Evolutionary conservation across 2,888 invertebrate genomes (phyloP).

Genomic region (Achlya flavicornis): DNA sequence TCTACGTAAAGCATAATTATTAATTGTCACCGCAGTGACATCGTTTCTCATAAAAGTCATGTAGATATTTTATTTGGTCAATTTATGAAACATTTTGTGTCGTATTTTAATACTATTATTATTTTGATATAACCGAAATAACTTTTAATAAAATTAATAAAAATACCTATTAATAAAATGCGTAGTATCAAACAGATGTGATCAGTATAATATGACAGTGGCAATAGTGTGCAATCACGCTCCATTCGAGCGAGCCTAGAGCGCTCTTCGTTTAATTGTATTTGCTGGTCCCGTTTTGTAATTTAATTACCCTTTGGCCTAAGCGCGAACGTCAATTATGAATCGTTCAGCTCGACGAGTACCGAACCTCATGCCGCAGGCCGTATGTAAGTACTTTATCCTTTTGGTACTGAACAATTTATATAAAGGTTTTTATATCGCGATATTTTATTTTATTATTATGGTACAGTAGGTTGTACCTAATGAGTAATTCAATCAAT

Average conservation of each 20-base stretch:
- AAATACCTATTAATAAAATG: not conserved
- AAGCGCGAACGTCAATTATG: slow-evolving; percentile 77
- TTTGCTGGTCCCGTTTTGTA: slow-evolving; percentile 80
- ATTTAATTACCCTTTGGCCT: slow-evolving; percentile 84
- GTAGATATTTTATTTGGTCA: not conserved
- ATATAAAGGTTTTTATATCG: not conserved
- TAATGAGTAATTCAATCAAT: too few relatives aligned
- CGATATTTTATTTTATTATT: too few relatives aligned
- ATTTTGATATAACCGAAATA: not conserved
- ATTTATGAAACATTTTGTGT: not conserved
- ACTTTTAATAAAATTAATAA: too few relatives aligned
- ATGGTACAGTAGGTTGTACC: too few relatives aligned
- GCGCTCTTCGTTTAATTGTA: slow-evolving; percentile 67
- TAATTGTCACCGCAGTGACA: slow-evolving; percentile 10
- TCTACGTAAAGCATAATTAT: slow-evolving; percentile 10
- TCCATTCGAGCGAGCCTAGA: slow-evolving; percentile 41
- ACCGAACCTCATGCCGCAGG: slow-evolving; percentile 31
- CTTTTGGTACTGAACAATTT: slow-evolving; percentile 17
- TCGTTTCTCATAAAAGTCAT: not conserved
- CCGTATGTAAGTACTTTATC: slow-evolving; percentile 29
- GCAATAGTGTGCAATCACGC: slow-evolving; percentile 18
- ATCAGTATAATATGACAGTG: slow-evolving; percentile 1
- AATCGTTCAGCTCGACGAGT: slow-evolving; percentile 62
- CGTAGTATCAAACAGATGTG: slow-evolving; percentile 3
- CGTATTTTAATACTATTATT: not conserved